phyloP scores from a whole-genome alignment of 2,888 invertebrate genomes.

The Athetis lepigone region DNA sequence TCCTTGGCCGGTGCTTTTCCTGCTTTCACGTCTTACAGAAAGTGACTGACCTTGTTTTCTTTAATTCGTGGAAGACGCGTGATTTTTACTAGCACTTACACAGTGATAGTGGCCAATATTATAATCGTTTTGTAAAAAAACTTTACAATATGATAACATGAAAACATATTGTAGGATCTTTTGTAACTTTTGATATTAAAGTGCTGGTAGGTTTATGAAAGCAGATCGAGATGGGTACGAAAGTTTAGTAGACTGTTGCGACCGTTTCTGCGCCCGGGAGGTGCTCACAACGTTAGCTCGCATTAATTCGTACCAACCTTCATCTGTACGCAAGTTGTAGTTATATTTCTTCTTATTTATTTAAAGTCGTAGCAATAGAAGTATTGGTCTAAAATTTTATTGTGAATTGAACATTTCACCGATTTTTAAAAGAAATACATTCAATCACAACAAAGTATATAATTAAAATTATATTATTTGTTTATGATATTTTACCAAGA shows the following conservation, averaged over 20 bases:
- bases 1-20: slow-evolving; percentile 85
- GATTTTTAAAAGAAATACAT: slow-evolving; percentile 70
- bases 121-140: slow-evolving; percentile 84
- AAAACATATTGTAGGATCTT: slow-evolving; percentile 86
- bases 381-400: slow-evolving; percentile 75
- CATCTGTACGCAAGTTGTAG: slow-evolving; percentile 87
- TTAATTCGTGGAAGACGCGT: slow-evolving; percentile 79
- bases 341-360: slow-evolving; percentile 89
- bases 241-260: slow-evolving; percentile 83
- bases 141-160: slow-evolving; percentile 83
- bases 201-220: slow-evolving; percentile 85
- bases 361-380: slow-evolving; percentile 87
- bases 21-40: slow-evolving; percentile 83
- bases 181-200: slow-evolving; percentile 90
- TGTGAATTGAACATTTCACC: slow-evolving; percentile 73
- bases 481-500: slow-evolving; percentile 81
- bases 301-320: slow-evolving; percentile 89
- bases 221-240: slow-evolving; percentile 87
- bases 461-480: slow-evolving; percentile 73
- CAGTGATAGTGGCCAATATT: slow-evolving; percentile 82
- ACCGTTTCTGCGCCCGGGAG: slow-evolving; percentile 71
- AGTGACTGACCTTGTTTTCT: slow-evolving; percentile 88
- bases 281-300: slow-evolving; percentile 73
- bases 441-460: slow-evolving; percentile 71
- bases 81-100: slow-evolving; percentile 83